Evolutionary conservation across 2,113 vertebrate genomes (phyloP), one percentile per base, ranked within the genome.

Genomic region (Ursus arctos): DNA sequence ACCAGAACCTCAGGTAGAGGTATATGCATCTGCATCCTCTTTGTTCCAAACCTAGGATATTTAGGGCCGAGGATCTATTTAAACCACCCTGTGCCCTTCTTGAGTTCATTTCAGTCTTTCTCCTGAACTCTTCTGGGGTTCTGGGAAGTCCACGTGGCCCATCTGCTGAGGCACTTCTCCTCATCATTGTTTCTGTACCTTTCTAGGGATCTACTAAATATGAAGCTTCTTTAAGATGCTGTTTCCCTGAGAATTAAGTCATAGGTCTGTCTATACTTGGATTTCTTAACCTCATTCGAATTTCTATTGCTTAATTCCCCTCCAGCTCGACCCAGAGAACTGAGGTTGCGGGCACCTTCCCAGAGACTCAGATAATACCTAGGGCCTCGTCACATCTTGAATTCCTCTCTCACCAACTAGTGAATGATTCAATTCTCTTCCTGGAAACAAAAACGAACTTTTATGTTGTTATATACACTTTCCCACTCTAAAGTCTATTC

Each of bases 391-490:
- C 28, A 51, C 18, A 43, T 31, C 18, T 43, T 51, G 3, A 86
- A n/a, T 40, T 47, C 9, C 74, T 80, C 53, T 63, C 84, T 21
- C 9, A 55, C 28, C 14, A 33, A 14, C 16, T 9, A 57, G 55
- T 59, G 40, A 89, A 22, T 51, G 40, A 96, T 57, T 91, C 55
- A 69, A 26, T 84, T 84, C 40, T 49, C 36, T 69, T 53, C 47
- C 57, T 43, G 88, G 92, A 96, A 72, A 83, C 28, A 67, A 49
- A 95, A 63, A 67, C n/a, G n/a, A 74, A 76, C 14, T 79, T 18
- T 53, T 51, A 43, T 4, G 26, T 55, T 18, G 33, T 69, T 26
- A 63, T 47, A 59, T 91, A 81, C 36, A 4, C 33, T 86, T 79
- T 72, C 19, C 14, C 22, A 77, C 65, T 31, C 71, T 69, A 47